A percentile compares a stretch with the other conserved stretches of the same genome.
Evolutionary conservation across 2,797 vertebrate species (phyloP).

Genomic region (Coccyzus lansbergi): DNA sequence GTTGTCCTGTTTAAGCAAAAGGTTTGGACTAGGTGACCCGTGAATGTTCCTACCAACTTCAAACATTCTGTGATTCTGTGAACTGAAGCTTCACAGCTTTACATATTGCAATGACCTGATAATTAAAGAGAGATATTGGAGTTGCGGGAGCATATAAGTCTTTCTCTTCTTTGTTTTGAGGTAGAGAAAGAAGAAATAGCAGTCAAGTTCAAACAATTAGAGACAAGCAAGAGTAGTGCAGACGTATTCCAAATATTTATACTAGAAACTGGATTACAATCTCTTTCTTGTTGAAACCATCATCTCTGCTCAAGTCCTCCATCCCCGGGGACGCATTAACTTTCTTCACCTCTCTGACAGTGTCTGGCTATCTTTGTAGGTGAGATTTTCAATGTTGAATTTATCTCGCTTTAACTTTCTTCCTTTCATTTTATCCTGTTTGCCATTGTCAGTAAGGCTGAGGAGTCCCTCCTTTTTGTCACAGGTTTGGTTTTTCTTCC

Average conservation of each 20-base stretch:
- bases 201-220: not conserved
- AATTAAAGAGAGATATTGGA: not conserved
- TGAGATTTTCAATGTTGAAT: not conserved
- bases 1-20: not conserved
- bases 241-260: not conserved
- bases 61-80: not conserved
- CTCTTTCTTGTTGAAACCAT: not conserved
- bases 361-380: not conserved
- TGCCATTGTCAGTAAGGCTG: not conserved
- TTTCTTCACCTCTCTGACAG: not conserved
- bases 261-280: not conserved
- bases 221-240: not conserved
- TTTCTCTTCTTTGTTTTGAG: not conserved
- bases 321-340: not conserved
- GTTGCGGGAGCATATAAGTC: not conserved
- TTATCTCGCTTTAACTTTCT: not conserved
- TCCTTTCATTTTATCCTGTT: not conserved
- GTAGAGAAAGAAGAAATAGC: not conserved
- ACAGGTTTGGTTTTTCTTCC: not conserved
- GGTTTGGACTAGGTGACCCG: not conserved
- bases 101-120: not conserved
- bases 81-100: not conserved
- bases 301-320: not conserved
- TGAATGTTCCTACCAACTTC: not conserved
- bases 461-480: not conserved